Conservation (phyloP, 2,888 invertebrate genomes). For the Epiblema foenella region DNA sequence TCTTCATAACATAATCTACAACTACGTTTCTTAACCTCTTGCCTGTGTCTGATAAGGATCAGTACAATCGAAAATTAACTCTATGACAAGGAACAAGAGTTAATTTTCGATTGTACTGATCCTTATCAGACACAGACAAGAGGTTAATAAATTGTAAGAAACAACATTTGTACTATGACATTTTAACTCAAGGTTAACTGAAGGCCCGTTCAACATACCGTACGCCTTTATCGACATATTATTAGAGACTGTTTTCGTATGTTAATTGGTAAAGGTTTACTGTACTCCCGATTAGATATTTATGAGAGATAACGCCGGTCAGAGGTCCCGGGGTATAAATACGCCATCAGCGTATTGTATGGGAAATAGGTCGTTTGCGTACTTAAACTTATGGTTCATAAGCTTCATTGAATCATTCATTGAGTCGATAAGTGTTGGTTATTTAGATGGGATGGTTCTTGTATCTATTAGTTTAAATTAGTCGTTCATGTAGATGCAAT, state of each 20-base stretch:
- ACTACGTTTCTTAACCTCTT: conserved; percentile 19
- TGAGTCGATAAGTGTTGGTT: conserved; percentile 8
- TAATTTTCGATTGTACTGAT: too few species aligned
- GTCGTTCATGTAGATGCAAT: neutral
- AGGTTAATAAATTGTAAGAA: conserved; percentile 14
- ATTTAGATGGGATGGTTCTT: neutral
- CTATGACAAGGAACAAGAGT: too few species aligned
- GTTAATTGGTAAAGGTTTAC: conserved; percentile 18
- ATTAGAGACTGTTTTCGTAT: conserved; percentile 24
- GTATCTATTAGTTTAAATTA: neutral
- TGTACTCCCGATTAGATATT: conserved; percentile 42
- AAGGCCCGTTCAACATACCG: conserved; percentile 25
- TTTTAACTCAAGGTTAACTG: conserved; percentile 28
- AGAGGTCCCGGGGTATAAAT: conserved; percentile 40
- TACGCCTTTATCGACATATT: neutral
- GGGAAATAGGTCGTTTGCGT: conserved; percentile 11
- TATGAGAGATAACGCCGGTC: conserved; percentile 37
- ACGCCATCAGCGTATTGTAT: conserved; percentile 31
- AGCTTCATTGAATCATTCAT: conserved; percentile 22
- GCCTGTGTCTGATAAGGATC: too few species aligned
- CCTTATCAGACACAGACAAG: too few species aligned
- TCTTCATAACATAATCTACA: conserved; percentile 5
- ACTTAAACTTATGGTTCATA: neutral
- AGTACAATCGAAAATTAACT: too few species aligned
- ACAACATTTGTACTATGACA: conserved; percentile 28